Percentiles rank a stretch among this genome's conserved stretches.
Conservation (phyloP, 2,888 invertebrate genomes). For the Oligia latruncula region DNA sequence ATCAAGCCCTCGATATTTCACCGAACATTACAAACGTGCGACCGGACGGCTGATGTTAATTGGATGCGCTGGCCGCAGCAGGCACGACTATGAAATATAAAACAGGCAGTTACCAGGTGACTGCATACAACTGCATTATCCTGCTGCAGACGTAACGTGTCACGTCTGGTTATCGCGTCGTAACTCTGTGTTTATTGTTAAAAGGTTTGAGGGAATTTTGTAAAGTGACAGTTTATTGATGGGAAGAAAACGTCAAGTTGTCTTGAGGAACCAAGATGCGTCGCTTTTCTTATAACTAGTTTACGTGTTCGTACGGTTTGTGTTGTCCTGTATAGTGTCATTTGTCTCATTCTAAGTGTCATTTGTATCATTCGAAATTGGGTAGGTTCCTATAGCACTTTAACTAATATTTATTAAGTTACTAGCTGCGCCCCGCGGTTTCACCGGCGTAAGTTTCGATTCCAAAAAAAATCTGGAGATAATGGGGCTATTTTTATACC, state of each 20-base stretch:
- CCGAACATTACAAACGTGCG: constrained; percentile 83
- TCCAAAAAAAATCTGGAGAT: no score
- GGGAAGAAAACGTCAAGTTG: constrained; percentile 66
- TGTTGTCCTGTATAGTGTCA: not conserved
- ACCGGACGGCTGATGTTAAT: constrained; percentile 85
- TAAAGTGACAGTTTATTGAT: constrained; percentile 75
- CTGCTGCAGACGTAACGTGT: constrained; percentile 69
- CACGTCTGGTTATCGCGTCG: constrained; percentile 70
- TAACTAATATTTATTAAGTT: not conserved
- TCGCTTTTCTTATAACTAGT: constrained; percentile 15
- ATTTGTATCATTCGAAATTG: not conserved
- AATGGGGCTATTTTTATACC: no score
- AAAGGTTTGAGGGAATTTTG: constrained; percentile 69
- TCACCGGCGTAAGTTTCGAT: no score
- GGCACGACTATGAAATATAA: constrained; percentile 83
- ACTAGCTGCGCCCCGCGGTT: not conserved
- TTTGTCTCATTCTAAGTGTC: not conserved
- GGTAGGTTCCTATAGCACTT: no score
- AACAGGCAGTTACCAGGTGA: constrained; percentile 74
- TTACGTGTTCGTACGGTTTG: not conserved
- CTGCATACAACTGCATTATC: constrained; percentile 71
- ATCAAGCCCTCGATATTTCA: constrained; percentile 85
- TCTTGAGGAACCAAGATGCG: constrained; percentile 17
- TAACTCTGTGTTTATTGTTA: constrained; percentile 63
- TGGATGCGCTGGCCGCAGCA: constrained; percentile 83